These are phyloP conservation scores for Thaumetopoea pityocampa DNA, from an alignment of 1,140 invertebrate species.

Conservation along the genomic window DNA sequence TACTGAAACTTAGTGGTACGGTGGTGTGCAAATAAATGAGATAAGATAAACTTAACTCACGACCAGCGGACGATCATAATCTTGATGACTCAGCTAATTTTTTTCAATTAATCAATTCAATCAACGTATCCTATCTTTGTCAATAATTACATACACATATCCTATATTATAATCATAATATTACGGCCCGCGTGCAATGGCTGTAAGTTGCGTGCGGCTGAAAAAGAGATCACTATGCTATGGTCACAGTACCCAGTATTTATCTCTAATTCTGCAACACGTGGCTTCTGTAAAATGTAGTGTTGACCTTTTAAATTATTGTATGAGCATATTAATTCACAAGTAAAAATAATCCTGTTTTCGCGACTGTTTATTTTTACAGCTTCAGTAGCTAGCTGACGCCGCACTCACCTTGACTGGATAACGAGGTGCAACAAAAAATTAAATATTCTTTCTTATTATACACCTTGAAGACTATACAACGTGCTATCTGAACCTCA, in stretches of 20 bases:
- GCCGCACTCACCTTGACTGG: slow-evolving; percentile 59
- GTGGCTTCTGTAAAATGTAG: slow-evolving; percentile 13
- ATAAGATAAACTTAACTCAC: background rate
- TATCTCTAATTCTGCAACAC: slow-evolving; percentile 9
- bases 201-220: too few relatives aligned
- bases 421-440: slow-evolving; percentile 40
- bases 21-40: background rate
- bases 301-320: slow-evolving; percentile 19
- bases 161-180: too few relatives aligned
- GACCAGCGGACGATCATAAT: too few relatives aligned
- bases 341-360: slow-evolving; percentile 45
- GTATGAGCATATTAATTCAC: slow-evolving; percentile 32
- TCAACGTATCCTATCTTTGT: too few relatives aligned
- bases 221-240: background rate
- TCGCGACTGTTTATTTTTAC: slow-evolving; percentile 49
- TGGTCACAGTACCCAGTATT: background rate
- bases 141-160: too few relatives aligned
- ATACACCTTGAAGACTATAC: too few relatives aligned
- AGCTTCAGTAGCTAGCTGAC: slow-evolving; percentile 37
- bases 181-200: too few relatives aligned
- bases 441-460: too few relatives aligned
- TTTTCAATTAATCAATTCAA: too few relatives aligned
- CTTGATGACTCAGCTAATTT: too few relatives aligned
- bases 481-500: too few relatives aligned
- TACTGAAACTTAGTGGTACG: slow-evolving; percentile 9